Conservation (phyloP, 2,113 vertebrate genomes). For the Cheirogaleus medius region DNA sequence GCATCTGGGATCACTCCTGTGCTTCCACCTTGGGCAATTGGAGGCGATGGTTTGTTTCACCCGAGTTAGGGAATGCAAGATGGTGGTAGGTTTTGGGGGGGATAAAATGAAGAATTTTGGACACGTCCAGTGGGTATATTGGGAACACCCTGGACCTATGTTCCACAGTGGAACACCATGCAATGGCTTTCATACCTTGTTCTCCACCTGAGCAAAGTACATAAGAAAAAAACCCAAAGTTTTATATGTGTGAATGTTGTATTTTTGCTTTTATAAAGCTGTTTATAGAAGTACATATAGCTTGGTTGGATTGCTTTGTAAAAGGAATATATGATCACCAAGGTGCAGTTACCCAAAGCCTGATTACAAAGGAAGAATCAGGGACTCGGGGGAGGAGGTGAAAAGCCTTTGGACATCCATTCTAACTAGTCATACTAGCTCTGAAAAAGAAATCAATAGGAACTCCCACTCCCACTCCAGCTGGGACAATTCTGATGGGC, state of each 20-base stretch:
- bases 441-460: neutral
- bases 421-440: neutral
- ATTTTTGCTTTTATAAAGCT: conserved; percentile 9
- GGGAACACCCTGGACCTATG: neutral
- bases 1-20: neutral
- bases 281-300: neutral
- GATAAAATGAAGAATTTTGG: neutral
- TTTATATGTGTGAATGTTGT: neutral
- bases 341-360: neutral
- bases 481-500: neutral
- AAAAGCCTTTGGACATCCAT: neutral
- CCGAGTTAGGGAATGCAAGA: neutral
- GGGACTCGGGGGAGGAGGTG: neutral
- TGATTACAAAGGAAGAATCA: neutral
- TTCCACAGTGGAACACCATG: neutral
- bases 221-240: neutral
- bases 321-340: neutral
- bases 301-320: neutral
- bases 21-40: neutral
- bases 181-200: conserved; percentile 39
- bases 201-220: conserved; percentile 60
- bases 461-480: neutral
- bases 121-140: neutral
- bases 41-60: neutral
- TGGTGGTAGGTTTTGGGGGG: neutral